Percentiles rank a stretch among this genome's conserved stretches.
These are phyloP conservation scores for Orbicella faveolata DNA, from an alignment of 64 coral and sea anemone species.

Conservation along the genomic window DNA sequence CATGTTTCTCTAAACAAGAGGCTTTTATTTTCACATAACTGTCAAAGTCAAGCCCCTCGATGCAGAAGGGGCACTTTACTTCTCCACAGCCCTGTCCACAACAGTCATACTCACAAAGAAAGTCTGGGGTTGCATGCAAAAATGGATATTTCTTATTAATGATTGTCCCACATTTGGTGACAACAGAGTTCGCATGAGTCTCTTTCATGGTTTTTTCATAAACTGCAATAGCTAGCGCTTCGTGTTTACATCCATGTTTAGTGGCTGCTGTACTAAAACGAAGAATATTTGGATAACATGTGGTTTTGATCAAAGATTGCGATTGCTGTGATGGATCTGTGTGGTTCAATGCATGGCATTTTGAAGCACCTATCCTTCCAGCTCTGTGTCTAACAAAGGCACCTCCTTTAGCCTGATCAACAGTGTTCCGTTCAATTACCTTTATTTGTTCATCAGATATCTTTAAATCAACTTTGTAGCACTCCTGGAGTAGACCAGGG, in stretches of 20 bases:
- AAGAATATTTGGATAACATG: slow-evolving; percentile 44
- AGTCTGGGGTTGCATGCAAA: slow-evolving; percentile 52
- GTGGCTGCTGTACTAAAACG: slow-evolving; percentile 13
- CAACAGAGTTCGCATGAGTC: neutral
- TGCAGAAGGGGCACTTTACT: slow-evolving; percentile 22
- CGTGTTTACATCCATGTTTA: slow-evolving; percentile 56
- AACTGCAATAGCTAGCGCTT: neutral
- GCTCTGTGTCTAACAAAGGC: slow-evolving; percentile 35
- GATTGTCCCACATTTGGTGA: slow-evolving; percentile 16
- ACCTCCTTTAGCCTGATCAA: neutral
- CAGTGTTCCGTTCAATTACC: slow-evolving; percentile 22
- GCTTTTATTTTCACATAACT: slow-evolving; percentile 5
- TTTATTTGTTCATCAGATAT: no score
- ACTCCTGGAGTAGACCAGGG: no score
- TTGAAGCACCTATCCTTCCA: slow-evolving; percentile 39
- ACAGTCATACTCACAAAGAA: slow-evolving; percentile 18
- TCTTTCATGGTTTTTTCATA: slow-evolving; percentile 42
- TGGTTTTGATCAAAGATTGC: slow-evolving; percentile 46
- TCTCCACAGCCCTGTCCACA: slow-evolving; percentile 6
- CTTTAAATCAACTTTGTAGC: no score
- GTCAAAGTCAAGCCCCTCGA: slow-evolving; percentile 1
- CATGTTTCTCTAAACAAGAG: slow-evolving; percentile 15
- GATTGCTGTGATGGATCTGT: slow-evolving; percentile 40
- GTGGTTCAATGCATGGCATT: neutral
- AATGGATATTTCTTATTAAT: slow-evolving; percentile 28